Evolutionary conservation across 2,888 invertebrate genomes (phyloP).

Genomic region (Exephanes ischioxanthus): DNA sequence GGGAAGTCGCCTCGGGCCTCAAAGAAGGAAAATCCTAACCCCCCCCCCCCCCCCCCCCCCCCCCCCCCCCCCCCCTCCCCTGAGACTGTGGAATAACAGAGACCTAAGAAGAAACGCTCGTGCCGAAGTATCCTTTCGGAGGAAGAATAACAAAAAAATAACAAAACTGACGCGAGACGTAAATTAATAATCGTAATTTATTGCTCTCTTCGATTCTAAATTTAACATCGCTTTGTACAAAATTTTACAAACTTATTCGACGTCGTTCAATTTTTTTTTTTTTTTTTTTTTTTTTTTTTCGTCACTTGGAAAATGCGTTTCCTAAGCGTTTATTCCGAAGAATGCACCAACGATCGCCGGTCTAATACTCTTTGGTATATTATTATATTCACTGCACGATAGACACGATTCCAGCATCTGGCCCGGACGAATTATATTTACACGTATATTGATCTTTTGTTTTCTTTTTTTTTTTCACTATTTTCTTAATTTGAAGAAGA

Average conservation of each 20-base stretch:
- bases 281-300: slow-evolving; percentile 18
- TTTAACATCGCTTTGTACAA: slow-evolving; percentile 76
- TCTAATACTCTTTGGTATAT: slow-evolving; percentile 74
- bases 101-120: slow-evolving; percentile 23
- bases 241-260: slow-evolving; percentile 74
- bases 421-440: slow-evolving; percentile 60
- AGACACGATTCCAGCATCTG: slow-evolving; percentile 31
- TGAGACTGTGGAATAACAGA: slow-evolving; percentile 56
- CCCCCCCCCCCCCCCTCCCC: slow-evolving; percentile 10
- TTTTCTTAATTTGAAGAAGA: not conserved
- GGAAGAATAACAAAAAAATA: not conserved
- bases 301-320: slow-evolving; percentile 3
- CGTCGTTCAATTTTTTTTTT: slow-evolving; percentile 21
- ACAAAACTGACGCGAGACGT: slow-evolving; percentile 3
- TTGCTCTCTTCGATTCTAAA: slow-evolving; percentile 69
- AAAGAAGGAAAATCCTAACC: slow-evolving; percentile 42
- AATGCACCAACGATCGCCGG: slow-evolving; percentile 12
- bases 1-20: slow-evolving; percentile 15
- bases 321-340: not conserved
- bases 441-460: slow-evolving; percentile 30
- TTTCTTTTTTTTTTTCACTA: not conserved
- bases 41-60: not conserved
- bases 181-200: slow-evolving; percentile 63
- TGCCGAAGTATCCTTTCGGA: slow-evolving; percentile 33
- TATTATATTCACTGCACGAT: slow-evolving; percentile 53